Base-by-base conservation (phyloP, 2,888 invertebrate species). In the Keiferia lycopersicella region DNA sequence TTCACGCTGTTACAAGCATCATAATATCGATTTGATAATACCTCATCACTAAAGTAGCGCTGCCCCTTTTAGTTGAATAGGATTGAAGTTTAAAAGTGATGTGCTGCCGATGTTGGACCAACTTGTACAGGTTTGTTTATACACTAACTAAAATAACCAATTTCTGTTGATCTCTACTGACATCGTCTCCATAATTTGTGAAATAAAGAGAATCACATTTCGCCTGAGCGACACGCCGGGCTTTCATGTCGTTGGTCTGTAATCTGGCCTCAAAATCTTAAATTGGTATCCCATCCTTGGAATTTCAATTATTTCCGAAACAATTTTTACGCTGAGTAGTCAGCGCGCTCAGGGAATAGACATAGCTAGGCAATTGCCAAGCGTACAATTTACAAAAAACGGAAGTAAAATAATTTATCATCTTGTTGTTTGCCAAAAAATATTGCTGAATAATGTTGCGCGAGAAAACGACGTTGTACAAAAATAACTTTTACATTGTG, bases 311-410 rank as follows among this genome's bases (percentile, higher is more conserved):
- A 60, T 39, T 60, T 45, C 22, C 22, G n/a, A 10, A 60, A 41
- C 38, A 48, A 51, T 62, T 62, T 51, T 53, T 39, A 2, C 39
- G 26, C 16, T n/a, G 39, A 18, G 51, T 26, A 18, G 50, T 30
- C 50, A 22, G 26, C 57, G 48, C 20, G n/a, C 71, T 70, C 69
- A 67, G 64, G 75, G 72, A 76, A 73, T 68, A 69, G 69, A 75
- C 76, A 75, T 75, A 45, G 45, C 45, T 45, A 75, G 71, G 70
- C 68, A 73, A 77, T 76, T 70, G 72, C 71, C 68, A 71, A 71
- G 66, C 68, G 72, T 77, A 74, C 74, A 75, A 73, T 77, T 78
- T 70, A 69, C 71, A 69, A 73, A 76, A 30, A 48, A 16, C 22
- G 69, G 67, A 66, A 68, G 68, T 65, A 67, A 67, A 70, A 70